These are phyloP conservation scores for Austrolebias charrua DNA, from an alignment of 2,797 vertebrate genomes.

Conservation along the genomic window DNA sequence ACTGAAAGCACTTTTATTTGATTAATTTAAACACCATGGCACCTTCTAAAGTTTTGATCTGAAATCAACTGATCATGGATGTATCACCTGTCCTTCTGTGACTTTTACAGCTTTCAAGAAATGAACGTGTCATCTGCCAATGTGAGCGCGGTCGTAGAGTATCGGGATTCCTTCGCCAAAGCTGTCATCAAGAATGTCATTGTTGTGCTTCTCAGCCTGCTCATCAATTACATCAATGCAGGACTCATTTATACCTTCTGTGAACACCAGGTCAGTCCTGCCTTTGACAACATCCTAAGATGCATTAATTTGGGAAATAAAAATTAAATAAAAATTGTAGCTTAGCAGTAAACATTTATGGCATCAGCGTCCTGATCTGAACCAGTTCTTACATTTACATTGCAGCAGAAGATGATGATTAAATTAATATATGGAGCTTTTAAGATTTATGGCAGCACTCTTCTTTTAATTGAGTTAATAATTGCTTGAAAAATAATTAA, in stretches of 20 bases:
- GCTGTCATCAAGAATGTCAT: slow-evolving; percentile 73
- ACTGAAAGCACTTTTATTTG: not conserved
- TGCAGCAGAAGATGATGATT: too few relatives aligned
- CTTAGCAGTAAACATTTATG: not conserved
- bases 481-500: too few relatives aligned
- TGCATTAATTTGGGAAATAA: not conserved
- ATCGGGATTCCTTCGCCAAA: slow-evolving; percentile 63
- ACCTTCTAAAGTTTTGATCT: not conserved
- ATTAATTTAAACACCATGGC: too few relatives aligned
- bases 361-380: too few relatives aligned
- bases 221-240: slow-evolving; percentile 74
- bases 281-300: not conserved
- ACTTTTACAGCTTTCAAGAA: not conserved
- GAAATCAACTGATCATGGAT: not conserved
- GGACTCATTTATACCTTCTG: slow-evolving; percentile 70
- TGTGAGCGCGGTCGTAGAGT: slow-evolving; percentile 16
- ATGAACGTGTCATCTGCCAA: slow-evolving; percentile 58
- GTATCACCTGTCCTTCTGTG: not conserved
- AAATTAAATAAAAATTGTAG: not conserved
- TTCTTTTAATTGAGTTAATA: too few relatives aligned
- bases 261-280: slow-evolving; percentile 53
- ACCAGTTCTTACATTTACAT: too few relatives aligned
- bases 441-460: too few relatives aligned
- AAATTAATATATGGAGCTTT: too few relatives aligned
- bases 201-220: slow-evolving; percentile 66